Conservation (phyloP, 2,113 vertebrate species). For the Mus pahari region DNA sequence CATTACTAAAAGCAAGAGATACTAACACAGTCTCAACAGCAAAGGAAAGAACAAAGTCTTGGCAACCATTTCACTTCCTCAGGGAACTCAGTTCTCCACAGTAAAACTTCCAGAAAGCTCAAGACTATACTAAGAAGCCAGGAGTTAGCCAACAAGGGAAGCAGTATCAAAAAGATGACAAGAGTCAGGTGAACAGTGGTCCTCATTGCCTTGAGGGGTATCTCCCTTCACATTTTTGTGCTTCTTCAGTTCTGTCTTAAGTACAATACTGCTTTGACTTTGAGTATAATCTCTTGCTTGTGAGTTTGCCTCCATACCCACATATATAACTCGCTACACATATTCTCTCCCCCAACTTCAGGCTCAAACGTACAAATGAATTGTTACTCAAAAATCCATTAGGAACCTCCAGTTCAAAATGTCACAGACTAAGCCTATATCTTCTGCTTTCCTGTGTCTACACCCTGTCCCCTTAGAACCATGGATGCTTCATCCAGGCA, state of each 20-base stretch:
- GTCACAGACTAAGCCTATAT: neutral
- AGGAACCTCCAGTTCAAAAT: neutral
- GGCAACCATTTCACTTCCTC: neutral
- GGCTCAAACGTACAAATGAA: neutral
- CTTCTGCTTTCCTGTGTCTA: neutral
- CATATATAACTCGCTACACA: neutral
- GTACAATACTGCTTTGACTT: neutral
- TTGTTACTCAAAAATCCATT: neutral
- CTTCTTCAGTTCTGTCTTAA: neutral
- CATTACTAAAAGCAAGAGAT: neutral
- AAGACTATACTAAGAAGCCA: neutral
- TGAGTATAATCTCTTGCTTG: neutral
- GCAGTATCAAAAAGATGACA: neutral
- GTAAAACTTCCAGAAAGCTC: conserved; percentile 6
- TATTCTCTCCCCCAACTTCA: neutral
- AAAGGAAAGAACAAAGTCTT: fast-evolving
- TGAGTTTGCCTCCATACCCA: neutral
- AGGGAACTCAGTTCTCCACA: neutral
- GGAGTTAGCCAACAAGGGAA: neutral
- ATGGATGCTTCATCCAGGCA: neutral
- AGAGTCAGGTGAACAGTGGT: neutral
- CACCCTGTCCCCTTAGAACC: neutral
- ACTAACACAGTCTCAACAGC: neutral
- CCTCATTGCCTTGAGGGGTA: neutral
- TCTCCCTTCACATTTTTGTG: neutral